phyloP scores from a whole-genome alignment of 2,113 vertebrate species.

The Meles meles region DNA sequence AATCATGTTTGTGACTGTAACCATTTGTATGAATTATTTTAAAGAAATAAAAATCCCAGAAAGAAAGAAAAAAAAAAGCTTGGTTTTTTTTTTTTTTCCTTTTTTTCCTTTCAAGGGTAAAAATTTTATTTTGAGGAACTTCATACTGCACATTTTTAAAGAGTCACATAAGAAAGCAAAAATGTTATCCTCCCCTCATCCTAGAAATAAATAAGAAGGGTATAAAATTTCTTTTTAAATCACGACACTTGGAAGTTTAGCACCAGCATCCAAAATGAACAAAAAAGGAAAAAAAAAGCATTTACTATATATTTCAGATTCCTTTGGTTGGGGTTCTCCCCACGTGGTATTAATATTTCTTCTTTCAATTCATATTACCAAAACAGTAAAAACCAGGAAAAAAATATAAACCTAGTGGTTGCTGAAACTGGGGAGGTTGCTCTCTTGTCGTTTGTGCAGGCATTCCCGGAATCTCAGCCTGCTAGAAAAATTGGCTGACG shows the following conservation, averaged over 20 bases:
- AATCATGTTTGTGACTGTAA: slow-evolving; percentile 99
- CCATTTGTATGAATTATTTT: slow-evolving; percentile 99
- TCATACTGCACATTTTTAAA: slow-evolving; percentile 77
- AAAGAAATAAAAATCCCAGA: slow-evolving; percentile 98
- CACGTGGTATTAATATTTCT: slow-evolving; percentile 68
- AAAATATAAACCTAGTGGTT: slow-evolving; percentile 75
- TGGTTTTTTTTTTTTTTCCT: too few relatives aligned
- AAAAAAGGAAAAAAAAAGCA: slow-evolving; percentile 74
- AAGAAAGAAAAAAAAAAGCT: too few relatives aligned
- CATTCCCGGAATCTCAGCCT: slow-evolving; percentile 72
- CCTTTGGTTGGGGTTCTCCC: slow-evolving; percentile 77
- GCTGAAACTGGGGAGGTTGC: slow-evolving; percentile 76
- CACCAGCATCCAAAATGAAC: slow-evolving; percentile 84
- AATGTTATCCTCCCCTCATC: slow-evolving; percentile 77
- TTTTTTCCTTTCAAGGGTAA: slow-evolving; percentile 68
- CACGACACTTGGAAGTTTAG: slow-evolving; percentile 83
- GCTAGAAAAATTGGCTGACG: slow-evolving; percentile 60
- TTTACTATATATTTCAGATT: slow-evolving; percentile 78
- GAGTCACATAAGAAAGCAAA: slow-evolving; percentile 79
- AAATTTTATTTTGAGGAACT: slow-evolving; percentile 84
- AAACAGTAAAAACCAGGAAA: slow-evolving; percentile 80
- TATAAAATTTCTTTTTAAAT: slow-evolving; percentile 78
- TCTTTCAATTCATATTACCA: slow-evolving; percentile 77
- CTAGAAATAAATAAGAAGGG: slow-evolving; percentile 80
- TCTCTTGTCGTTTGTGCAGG: slow-evolving; percentile 64